Base-by-base conservation (phyloP, 1,140 invertebrate genomes). In the Penaeus indicus region DNA sequence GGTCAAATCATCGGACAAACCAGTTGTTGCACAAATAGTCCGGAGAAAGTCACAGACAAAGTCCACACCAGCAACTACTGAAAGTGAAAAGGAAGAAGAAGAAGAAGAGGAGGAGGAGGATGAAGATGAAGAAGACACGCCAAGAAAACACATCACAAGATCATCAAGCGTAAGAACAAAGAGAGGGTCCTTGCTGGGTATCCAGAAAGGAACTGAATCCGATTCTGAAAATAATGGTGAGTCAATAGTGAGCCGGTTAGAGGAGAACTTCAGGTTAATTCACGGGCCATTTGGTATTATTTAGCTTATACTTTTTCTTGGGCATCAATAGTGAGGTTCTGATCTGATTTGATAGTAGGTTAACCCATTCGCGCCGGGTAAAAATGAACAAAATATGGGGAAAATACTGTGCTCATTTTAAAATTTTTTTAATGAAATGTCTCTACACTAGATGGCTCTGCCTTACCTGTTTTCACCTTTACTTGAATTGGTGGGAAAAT, bases 171-270 rank as follows among this genome's bases (percentile, higher is more conserved):
- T 89, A 18, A 83, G 86, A 18, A 89, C 90, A 21, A 91, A 91
- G 54, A 82, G 90, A 64, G 88, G 90, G 72, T 89, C 87, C 38
- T 69, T 91, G 25, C 61, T 91, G 32, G 90, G 90, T 38, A 78
- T 89, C n/a, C 88, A 89, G 42, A 91, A 89, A 61, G 90, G 90
- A 72, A 91, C 90, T n/a, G 90, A 91, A 85, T 91, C 90, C 16
- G 90, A 91, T 54, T 91, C 90, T 54, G 90, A 91, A 61, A 91
- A 89, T 82, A 86, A 86, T 86, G 85, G 86, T 62, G 47, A 78
- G 80, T 60, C 38, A 42, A 8, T 42, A 2, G 38, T 42, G 38
- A 32, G 32, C 32, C 0, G 38, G 7, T 7, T 42, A 42, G 38
- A 42, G 38, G 38, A 42, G 38, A 42, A 42, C 7, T 7, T 42